Conservation (phyloP, 1,140 invertebrate genomes). For the Calephelis nemesis region DNA sequence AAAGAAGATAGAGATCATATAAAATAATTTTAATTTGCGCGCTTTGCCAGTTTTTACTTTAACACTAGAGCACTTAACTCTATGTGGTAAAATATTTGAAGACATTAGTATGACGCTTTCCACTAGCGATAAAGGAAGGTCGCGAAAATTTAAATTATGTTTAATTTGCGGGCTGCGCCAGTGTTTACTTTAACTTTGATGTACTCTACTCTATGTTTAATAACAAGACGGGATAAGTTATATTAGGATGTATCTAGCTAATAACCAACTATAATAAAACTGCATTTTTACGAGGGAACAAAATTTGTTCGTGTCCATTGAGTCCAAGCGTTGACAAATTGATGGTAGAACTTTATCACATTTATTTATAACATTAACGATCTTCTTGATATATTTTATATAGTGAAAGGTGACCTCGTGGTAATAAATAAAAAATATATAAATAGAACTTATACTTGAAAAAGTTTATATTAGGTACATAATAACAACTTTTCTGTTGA, state of each 20-base stretch:
- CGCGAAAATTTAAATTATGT: no score
- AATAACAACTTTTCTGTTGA: not conserved
- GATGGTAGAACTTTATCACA: conserved; percentile 53
- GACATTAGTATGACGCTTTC: no score
- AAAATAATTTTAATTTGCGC: no score
- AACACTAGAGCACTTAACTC: no score
- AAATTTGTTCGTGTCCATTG: conserved; percentile 34
- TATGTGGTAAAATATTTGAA: no score
- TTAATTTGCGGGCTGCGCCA: no score
- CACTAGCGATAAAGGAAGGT: no score
- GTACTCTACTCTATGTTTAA: no score
- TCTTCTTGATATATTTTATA: conserved; percentile 61
- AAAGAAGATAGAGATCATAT: no score
- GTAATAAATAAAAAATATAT: conserved; percentile 27
- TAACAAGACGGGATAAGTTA: no score
- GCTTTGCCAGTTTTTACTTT: no score
- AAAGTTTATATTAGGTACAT: conserved; percentile 15
- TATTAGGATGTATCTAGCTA: not conserved
- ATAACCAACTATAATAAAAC: conserved; percentile 47
- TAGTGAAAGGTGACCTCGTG: conserved; percentile 55
- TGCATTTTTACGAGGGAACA: conserved; percentile 56
- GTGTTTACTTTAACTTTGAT: no score
- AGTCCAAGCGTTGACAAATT: conserved; percentile 49
- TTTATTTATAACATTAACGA: conserved; percentile 57
- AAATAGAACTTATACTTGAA: conserved; percentile 4